These are phyloP conservation scores for Archaeoteleia sp. DNA, from an alignment of 2,888 invertebrate species.

Conservation along the genomic window DNA sequence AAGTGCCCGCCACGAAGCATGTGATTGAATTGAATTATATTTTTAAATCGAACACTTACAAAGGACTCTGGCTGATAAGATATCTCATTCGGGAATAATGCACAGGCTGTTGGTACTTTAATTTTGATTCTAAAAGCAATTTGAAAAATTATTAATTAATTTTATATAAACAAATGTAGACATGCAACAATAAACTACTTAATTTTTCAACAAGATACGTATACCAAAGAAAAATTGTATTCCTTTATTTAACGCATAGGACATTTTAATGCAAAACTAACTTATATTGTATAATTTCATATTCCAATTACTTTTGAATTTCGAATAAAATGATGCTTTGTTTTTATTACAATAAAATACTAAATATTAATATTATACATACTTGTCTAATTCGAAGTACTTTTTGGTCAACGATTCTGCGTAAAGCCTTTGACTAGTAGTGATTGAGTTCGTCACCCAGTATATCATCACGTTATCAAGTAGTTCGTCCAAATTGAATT, in stretches of 20 bases:
- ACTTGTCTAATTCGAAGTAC: slow-evolving; percentile 72
- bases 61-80: slow-evolving; percentile 78
- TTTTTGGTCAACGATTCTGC: slow-evolving; percentile 78
- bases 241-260: too few species aligned
- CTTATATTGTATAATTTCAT: too few species aligned
- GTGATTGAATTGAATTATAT: slow-evolving; percentile 82
- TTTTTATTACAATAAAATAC: slow-evolving; percentile 15
- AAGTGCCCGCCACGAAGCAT: slow-evolving; percentile 89
- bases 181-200: too few species aligned
- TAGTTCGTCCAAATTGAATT: slow-evolving; percentile 82
- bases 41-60: slow-evolving; percentile 79
- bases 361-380: slow-evolving; percentile 60
- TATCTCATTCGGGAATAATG: slow-evolving; percentile 84
- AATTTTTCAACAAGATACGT: too few species aligned
- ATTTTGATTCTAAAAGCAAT: slow-evolving; percentile 79
- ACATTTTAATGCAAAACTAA: too few species aligned
- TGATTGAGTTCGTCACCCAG: slow-evolving; percentile 85
- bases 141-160: too few species aligned
- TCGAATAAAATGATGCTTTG: too few species aligned
- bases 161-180: too few species aligned
- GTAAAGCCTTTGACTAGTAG: slow-evolving; percentile 85
- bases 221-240: too few species aligned
- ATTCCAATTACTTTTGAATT: too few species aligned
- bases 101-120: slow-evolving; percentile 83
- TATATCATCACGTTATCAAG: slow-evolving; percentile 89